These are phyloP conservation scores for Bombus sibiricus DNA, from an alignment of 1,140 invertebrate species.

Conservation along the genomic window DNA sequence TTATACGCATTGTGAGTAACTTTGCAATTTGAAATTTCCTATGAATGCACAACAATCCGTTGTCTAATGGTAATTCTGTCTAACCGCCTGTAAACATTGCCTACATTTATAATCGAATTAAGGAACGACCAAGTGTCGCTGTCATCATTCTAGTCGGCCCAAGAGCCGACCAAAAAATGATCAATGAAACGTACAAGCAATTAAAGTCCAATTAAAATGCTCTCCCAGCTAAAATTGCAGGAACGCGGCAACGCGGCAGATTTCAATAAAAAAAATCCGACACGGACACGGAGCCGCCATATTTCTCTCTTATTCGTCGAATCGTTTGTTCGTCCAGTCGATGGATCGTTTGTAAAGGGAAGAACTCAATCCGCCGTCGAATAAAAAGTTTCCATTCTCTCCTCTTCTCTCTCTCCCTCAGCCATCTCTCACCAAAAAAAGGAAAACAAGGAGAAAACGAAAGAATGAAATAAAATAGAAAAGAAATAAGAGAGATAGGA, in stretches of 20 bases:
- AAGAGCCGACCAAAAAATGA: neutral
- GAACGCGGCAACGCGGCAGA: neutral
- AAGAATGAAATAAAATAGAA: neutral
- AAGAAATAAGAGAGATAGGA: neutral
- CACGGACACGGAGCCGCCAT: slow-evolving; percentile 15
- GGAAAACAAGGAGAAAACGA: neutral
- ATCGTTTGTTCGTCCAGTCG: neutral
- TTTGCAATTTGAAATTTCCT: too few relatives aligned
- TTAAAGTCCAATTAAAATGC: slow-evolving; percentile 41
- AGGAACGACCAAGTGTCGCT: neutral
- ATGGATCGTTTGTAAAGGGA: neutral
- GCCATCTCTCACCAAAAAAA: neutral
- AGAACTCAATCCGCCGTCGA: neutral
- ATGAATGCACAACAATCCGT: too few relatives aligned
- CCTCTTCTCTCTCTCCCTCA: too few relatives aligned
- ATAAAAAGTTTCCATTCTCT: neutral
- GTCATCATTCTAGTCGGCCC: neutral
- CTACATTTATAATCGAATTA: neutral
- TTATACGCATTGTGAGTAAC: too few relatives aligned
- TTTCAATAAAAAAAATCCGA: slow-evolving; percentile 32
- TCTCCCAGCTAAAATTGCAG: slow-evolving; percentile 1
- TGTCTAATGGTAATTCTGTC: neutral
- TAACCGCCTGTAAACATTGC: neutral
- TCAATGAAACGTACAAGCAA: slow-evolving; percentile 25
- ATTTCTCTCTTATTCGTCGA: slow-evolving; percentile 40